phyloP scores from a whole-genome alignment of 2,113 vertebrate genomes.

The Thinocorus orbignyianus region DNA sequence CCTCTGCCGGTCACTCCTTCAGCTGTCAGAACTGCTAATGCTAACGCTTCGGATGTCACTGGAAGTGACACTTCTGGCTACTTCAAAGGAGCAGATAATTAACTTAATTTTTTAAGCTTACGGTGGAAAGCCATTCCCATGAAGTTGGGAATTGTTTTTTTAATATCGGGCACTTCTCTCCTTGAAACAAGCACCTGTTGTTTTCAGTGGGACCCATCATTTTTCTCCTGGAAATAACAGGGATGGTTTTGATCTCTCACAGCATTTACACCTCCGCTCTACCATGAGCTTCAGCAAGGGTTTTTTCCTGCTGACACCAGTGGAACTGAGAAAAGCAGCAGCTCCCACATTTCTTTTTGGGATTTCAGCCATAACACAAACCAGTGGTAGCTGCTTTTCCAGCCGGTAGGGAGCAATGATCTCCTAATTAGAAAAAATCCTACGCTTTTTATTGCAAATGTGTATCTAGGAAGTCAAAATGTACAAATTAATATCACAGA shows the following conservation, averaged over 20 bases:
- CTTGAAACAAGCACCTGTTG: background rate
- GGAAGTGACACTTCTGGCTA: constrained; percentile 16
- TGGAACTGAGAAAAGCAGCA: background rate
- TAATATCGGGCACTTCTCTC: background rate
- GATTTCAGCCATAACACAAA: background rate
- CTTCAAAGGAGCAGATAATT: constrained; percentile 36
- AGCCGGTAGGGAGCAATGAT: background rate
- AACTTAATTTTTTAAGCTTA: constrained; percentile 12
- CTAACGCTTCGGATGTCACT: background rate
- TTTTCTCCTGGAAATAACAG: background rate
- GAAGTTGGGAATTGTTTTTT: background rate
- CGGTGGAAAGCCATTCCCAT: background rate
- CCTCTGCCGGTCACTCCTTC: background rate
- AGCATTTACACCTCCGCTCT: background rate
- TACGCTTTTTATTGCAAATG: background rate
- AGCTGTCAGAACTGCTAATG: constrained; percentile 40
- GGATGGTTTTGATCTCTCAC: background rate
- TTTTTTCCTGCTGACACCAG: constrained; percentile 4
- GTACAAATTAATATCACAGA: constrained; percentile 12
- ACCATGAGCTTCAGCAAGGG: background rate
- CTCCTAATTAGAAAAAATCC: background rate
- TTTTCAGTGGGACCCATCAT: background rate
- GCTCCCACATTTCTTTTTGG: background rate
- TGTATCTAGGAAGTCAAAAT: constrained; percentile 11
- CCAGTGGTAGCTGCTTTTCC: background rate